Conservation (phyloP, 2,797 vertebrate genomes). For the Pangasius larnaudii region DNA sequence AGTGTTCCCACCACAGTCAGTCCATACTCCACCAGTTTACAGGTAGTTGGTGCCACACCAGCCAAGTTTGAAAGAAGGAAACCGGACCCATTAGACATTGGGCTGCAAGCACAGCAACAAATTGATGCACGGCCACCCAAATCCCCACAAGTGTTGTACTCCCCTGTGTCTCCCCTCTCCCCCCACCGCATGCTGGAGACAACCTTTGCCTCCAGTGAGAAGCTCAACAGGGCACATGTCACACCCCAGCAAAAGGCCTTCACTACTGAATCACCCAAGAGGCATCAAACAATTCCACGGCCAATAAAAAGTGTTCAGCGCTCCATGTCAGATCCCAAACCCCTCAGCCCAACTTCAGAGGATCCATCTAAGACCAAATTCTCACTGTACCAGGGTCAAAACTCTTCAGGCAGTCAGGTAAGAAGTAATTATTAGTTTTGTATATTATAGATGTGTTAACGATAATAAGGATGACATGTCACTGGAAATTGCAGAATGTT, state of each 20-base stretch:
- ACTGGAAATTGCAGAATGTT: neutral
- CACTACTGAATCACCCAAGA: constrained; percentile 85
- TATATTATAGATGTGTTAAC: neutral
- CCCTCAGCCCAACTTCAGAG: constrained; percentile 97
- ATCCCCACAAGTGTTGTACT: constrained; percentile 97
- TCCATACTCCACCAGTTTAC: constrained; percentile 92
- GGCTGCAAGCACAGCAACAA: constrained; percentile 82
- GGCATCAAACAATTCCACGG: constrained; percentile 92
- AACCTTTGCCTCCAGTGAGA: constrained; percentile 93
- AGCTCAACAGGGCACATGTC: constrained; percentile 96
- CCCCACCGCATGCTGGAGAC: constrained; percentile 95
- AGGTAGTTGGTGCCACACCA: constrained; percentile 86
- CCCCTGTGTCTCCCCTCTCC: constrained; percentile 94
- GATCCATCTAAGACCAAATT: constrained; percentile 92
- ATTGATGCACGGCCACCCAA: constrained; percentile 91
- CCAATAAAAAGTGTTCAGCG: constrained; percentile 98
- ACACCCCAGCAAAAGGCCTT: constrained; percentile 98
- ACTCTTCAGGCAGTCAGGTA: constrained; percentile 92
- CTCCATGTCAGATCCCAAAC: constrained; percentile 98
- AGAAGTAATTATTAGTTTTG: constrained; percentile 42
- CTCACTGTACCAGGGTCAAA: constrained; percentile 92
- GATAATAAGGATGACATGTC: neutral
- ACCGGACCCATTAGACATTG: constrained; percentile 95
- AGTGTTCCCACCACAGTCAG: constrained; percentile 90
- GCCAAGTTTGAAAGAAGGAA: constrained; percentile 94